Evolutionary conservation across 2,113 vertebrate genomes (phyloP), one percentile per base, ranked within the genome.

Genomic region (Aphelocoma coerulescens): DNA sequence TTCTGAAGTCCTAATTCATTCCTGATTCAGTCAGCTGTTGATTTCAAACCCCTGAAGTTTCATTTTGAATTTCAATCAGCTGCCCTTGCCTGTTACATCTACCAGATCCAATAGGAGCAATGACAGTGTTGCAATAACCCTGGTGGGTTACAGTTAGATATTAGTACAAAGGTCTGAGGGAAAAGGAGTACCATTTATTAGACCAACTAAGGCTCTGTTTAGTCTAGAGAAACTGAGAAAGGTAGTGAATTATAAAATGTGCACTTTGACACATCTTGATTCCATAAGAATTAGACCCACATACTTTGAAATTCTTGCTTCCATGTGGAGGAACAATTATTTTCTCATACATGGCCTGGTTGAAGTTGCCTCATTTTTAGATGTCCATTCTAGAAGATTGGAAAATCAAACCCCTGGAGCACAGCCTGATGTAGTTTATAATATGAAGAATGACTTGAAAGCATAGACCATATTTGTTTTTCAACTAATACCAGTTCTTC

Each of bases 361-460:
- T 77, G n/a, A 94, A 94, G 8, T 32, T 54, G 9, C 10, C 37
- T 80, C 7, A 17, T 67, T 62, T 28, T 54, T 80, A 71, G 16
- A 18, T 4, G 4, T 28, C 43, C 4, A 2, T 55, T 55, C n/a
- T 19, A 35, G 18, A 68, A 49, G 26, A 69, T 0, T 16, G 19
- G 44, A 89, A 83, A 89, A 62, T 52, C 41, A 78, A 85, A 88
- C 26, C 20, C 37, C 30, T 71, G 32, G 9, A 44, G 4, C 20
- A 67, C 32, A 89, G 37, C 10, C 10, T 79, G 23, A 43, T 37
- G 5, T n/a, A 66, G 13, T 83, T 91, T 61, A 33, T 48, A 79
- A 83, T 39, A 39, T 7, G 9, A 74, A 71, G 17, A 59, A 63
- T 37, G 11, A 32, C 9, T 54, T 41, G 35, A 6, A 76, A 27